A percentile compares a stretch with the other conserved stretches of the same genome.
phyloP scores from a whole-genome alignment of 2,797 vertebrate genomes.

The Corythornis leucogaster region DNA sequence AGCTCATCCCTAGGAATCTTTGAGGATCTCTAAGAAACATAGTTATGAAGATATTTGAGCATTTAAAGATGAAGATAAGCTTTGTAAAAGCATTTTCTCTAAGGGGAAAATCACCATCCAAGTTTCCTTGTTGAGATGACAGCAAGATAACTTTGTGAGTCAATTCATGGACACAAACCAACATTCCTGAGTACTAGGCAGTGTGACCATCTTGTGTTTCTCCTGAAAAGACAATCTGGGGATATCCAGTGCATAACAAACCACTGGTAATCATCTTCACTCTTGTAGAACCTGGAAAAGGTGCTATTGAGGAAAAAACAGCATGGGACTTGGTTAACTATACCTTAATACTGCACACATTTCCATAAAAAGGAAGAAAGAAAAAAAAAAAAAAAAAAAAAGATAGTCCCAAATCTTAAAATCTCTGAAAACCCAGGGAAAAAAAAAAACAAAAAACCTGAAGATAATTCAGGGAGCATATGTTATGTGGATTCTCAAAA shows the following conservation, averaged over 20 bases:
- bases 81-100: background rate
- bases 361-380: background rate
- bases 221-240: background rate
- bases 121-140: background rate
- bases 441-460: background rate
- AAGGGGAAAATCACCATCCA: background rate
- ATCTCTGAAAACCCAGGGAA: background rate
- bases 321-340: background rate
- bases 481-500: background rate
- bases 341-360: background rate
- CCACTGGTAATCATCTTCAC: accelerated
- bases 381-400: background rate
- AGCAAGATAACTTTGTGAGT: background rate
- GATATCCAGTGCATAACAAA: background rate
- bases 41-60: background rate
- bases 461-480: background rate
- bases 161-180: background rate
- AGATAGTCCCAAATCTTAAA: background rate
- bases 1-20: background rate
- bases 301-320: background rate
- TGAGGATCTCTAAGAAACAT: background rate
- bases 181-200: background rate
- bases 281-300: background rate
- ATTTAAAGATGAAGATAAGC: background rate
- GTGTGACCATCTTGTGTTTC: background rate